A percentile compares a stretch with the other conserved stretches of the same genome.
phyloP scores from a whole-genome alignment of 2,113 vertebrate genomes.

The Piprites chloris region DNA sequence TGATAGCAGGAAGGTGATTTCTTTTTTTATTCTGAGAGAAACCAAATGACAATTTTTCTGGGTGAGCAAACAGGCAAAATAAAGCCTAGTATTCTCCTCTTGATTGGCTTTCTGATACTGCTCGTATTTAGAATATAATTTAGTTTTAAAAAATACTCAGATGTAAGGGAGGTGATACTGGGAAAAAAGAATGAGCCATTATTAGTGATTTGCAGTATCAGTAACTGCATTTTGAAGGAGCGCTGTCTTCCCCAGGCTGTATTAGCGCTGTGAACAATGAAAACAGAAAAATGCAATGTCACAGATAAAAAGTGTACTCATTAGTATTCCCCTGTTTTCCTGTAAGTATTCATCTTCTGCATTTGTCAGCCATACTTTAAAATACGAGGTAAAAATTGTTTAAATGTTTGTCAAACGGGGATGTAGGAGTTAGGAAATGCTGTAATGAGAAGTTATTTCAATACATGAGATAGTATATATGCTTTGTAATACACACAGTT shows the following conservation, averaged over 20 bases:
- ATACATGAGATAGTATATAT: not conserved
- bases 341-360: slow-evolving; percentile 12
- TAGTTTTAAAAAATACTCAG: not conserved
- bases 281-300: slow-evolving; percentile 31
- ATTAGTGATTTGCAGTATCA: not conserved
- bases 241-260: not conserved
- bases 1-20: not conserved
- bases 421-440: not conserved
- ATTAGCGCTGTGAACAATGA: not conserved
- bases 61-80: not conserved
- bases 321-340: slow-evolving; percentile 16
- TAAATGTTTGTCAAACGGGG: slow-evolving; percentile 21
- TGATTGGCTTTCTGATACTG: not conserved
- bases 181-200: not conserved
- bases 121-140: not conserved
- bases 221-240: not conserved
- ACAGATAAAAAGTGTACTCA: not conserved
- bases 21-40: not conserved
- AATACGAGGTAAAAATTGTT: slow-evolving; percentile 18
- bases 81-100: not conserved
- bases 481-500: not conserved
- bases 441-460: slow-evolving; percentile 13
- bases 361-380: slow-evolving; percentile 22
- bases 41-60: not conserved
- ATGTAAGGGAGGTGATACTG: not conserved